Conservation (phyloP, 2,113 vertebrate genomes). For the Psophia crepitans region DNA sequence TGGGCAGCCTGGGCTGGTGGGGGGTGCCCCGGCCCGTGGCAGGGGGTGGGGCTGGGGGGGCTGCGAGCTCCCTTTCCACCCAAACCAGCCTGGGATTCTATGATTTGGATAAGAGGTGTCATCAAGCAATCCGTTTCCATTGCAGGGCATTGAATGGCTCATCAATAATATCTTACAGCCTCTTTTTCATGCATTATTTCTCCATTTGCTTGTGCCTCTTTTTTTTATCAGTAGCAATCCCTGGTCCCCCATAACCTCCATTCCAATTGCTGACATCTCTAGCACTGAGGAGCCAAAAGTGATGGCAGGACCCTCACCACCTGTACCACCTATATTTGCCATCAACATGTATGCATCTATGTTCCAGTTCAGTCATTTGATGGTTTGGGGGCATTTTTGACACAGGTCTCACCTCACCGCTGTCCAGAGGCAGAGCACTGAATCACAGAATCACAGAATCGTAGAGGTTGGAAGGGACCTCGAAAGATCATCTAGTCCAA, state of each 20-base stretch:
- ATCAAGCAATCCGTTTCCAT: not conserved
- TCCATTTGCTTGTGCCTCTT: not conserved
- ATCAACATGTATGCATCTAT: fast-evolving
- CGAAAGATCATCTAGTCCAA: no score
- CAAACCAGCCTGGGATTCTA: no score
- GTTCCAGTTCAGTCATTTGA: not conserved
- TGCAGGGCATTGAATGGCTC: not conserved
- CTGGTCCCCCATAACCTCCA: not conserved
- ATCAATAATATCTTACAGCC: not conserved
- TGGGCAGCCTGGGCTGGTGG: no score
- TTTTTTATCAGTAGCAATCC: not conserved
- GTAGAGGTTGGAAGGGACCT: no score
- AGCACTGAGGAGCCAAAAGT: not conserved
- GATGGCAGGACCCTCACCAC: not conserved
- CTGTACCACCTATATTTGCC: not conserved
- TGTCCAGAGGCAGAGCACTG: not conserved
- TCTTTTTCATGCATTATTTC: not conserved
- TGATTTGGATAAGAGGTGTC: not conserved
- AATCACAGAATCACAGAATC: no score
- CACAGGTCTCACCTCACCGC: fast-evolving
- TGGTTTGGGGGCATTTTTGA: not conserved
- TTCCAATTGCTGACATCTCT: not conserved
- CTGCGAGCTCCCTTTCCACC: no score
- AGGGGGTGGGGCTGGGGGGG: no score
- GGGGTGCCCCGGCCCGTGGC: no score